These are phyloP conservation scores for Phodopus roborovskii DNA, from an alignment of 2,113 vertebrate species.

Conservation along the genomic window DNA sequence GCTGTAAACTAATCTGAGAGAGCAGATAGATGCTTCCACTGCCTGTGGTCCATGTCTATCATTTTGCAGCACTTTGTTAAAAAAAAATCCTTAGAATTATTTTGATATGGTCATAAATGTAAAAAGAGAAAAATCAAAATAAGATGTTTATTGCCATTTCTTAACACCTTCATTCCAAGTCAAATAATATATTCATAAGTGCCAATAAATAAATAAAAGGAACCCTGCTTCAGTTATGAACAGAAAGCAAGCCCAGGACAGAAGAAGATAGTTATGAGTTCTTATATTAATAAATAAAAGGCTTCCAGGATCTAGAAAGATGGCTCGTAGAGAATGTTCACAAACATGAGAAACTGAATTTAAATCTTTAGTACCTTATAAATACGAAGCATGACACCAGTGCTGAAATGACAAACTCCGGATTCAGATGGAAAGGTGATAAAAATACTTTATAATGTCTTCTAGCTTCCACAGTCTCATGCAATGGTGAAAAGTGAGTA, in stretches of 20 bases:
- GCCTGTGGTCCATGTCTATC: slow-evolving; percentile 52
- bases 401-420: background rate
- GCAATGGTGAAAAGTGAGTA: background rate
- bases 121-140: slow-evolving; percentile 39
- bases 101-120: slow-evolving; percentile 67
- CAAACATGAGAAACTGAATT: background rate
- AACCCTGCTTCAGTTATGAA: slow-evolving; percentile 4
- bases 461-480: background rate
- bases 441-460: background rate
- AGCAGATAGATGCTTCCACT: slow-evolving; percentile 61
- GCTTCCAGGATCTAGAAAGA: background rate
- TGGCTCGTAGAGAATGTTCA: too few relatives aligned
- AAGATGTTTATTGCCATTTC: slow-evolving; percentile 65
- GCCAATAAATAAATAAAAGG: slow-evolving; percentile 31
- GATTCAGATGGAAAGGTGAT: background rate
- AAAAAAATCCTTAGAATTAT: slow-evolving; percentile 48
- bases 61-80: background rate
- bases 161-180: slow-evolving; percentile 65
- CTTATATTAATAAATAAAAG: background rate
- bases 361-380: background rate
- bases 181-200: slow-evolving; percentile 75
- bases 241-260: background rate
- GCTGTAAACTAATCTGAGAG: slow-evolving; percentile 61
- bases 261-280: background rate
- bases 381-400: background rate